phyloP scores from a whole-genome alignment of 2,113 vertebrate species.

The Eudyptes chrysolophus region DNA sequence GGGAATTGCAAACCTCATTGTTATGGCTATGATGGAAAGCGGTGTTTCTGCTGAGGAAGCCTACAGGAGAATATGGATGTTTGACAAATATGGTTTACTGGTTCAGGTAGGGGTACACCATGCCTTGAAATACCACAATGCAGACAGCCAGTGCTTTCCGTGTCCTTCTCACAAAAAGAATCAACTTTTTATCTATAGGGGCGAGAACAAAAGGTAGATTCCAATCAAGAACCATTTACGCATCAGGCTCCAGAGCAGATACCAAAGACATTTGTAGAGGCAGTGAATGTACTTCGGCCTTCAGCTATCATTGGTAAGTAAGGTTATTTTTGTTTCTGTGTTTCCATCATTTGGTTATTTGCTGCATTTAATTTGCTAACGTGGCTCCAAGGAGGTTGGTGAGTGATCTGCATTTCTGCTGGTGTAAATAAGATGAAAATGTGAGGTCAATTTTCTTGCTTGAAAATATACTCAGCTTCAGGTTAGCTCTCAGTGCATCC shows the following conservation, averaged over 20 bases:
- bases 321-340: not conserved
- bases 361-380: not conserved
- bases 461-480: not conserved
- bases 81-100: constrained; percentile 89
- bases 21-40: constrained; percentile 91
- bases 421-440: not conserved
- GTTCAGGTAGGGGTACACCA: constrained; percentile 77
- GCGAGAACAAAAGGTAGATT: constrained; percentile 77
- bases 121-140: fast-evolving
- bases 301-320: constrained; percentile 92
- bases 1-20: constrained; percentile 96
- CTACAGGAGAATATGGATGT: constrained; percentile 90
- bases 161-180: not conserved
- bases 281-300: constrained; percentile 88
- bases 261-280: constrained; percentile 86
- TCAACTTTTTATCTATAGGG: constrained; percentile 68
- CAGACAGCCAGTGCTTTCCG: fast-evolving
- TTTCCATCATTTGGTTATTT: fast-evolving
- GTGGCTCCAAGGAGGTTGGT: not conserved
- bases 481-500: not conserved
- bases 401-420: not conserved
- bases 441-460: not conserved
- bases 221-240: constrained; percentile 86
- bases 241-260: constrained; percentile 79
- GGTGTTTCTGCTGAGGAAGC: constrained; percentile 85